Evolutionary conservation across 2,113 vertebrate genomes (phyloP).

Genomic region (Ailurus styani): DNA sequence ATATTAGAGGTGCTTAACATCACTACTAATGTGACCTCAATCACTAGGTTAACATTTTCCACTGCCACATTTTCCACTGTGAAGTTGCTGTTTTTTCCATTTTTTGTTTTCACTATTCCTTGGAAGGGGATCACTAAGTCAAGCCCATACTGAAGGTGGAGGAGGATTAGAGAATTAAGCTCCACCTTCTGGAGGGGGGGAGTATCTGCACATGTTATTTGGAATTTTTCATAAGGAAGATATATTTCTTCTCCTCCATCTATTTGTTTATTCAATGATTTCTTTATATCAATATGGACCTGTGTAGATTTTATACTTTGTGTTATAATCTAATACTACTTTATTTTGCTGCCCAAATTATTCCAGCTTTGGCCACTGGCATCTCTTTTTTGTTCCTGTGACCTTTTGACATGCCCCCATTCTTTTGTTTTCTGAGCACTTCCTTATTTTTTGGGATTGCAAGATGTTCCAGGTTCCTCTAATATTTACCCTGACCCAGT

Average conservation of each 20-base stretch:
- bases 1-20: not conserved
- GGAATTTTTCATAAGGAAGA: not conserved
- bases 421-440: not conserved
- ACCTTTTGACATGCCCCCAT: not conserved
- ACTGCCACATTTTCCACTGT: not conserved
- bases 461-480: not conserved
- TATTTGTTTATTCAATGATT: not conserved
- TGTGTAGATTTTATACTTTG: not conserved
- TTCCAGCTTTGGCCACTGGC: not conserved
- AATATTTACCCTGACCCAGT: not conserved
- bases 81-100: not conserved
- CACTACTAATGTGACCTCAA: not conserved
- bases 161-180: not conserved
- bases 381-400: not conserved
- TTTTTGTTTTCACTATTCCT: not conserved
- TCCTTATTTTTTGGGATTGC: not conserved
- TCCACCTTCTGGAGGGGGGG: not conserved
- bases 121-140: not conserved
- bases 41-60: not conserved
- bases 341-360: not conserved
- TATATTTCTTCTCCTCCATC: not conserved
- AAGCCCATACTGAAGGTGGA: not conserved
- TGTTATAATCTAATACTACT: not conserved
- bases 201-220: not conserved
- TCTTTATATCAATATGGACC: not conserved